Evolutionary conservation across 2,797 vertebrate species (phyloP).

Genomic region (Triplophysa bombifrons): DNA sequence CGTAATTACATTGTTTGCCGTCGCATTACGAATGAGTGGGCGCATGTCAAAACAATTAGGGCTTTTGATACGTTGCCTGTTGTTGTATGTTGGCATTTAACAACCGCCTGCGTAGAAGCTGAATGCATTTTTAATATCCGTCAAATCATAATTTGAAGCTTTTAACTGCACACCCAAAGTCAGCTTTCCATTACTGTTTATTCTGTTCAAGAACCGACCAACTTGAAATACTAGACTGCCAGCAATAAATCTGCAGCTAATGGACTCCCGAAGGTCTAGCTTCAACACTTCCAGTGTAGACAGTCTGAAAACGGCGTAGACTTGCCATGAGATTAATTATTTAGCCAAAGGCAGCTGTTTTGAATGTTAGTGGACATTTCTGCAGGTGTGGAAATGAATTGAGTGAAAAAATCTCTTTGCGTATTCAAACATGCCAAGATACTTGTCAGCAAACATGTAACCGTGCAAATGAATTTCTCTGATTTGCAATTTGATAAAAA

Average conservation of each 20-base stretch:
- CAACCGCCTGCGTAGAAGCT: background rate
- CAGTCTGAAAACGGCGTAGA: background rate
- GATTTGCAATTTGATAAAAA: background rate
- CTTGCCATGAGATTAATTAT: background rate
- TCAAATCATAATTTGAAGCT: background rate
- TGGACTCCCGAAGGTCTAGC: background rate
- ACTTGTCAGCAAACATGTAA: background rate
- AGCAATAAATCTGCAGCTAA: background rate
- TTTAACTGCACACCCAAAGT: background rate
- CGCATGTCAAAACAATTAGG: slow-evolving; percentile 14
- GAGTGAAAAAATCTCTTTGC: background rate
- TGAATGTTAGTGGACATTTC: background rate
- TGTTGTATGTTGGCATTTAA: background rate
- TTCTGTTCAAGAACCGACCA: background rate
- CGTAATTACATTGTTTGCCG: background rate
- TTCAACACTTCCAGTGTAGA: background rate
- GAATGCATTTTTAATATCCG: slow-evolving; percentile 12
- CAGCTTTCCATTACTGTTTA: background rate
- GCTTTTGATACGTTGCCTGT: background rate
- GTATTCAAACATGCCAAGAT: background rate
- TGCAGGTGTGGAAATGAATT: background rate
- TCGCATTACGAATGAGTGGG: slow-evolving; percentile 23
- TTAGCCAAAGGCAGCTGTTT: background rate
- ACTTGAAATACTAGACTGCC: background rate
- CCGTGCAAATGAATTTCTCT: background rate